These are phyloP conservation scores for Lipophrys pholis DNA, from an alignment of 2,113 vertebrate genomes.

Conservation along the genomic window DNA sequence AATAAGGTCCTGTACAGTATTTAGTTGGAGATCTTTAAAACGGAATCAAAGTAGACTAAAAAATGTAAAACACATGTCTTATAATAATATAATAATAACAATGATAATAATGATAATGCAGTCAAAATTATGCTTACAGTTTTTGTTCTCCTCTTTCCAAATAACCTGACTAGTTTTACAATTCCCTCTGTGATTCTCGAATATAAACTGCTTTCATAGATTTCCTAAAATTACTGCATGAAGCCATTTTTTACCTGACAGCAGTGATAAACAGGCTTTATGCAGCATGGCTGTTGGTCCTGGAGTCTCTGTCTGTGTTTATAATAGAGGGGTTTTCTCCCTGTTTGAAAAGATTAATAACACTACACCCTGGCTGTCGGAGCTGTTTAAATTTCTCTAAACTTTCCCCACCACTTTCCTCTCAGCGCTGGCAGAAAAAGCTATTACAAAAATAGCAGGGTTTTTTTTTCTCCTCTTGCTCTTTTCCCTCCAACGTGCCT, in stretches of 20 bases:
- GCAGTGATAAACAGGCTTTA: constrained; percentile 56
- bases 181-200: constrained; percentile 8
- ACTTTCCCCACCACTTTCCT: constrained; percentile 71
- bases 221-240: constrained; percentile 32
- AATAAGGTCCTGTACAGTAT: too few species aligned
- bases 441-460: constrained; percentile 67
- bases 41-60: too few species aligned
- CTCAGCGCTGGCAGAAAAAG: constrained; percentile 55
- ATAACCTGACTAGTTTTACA: neutral
- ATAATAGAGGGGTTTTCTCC: constrained; percentile 75
- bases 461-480: neutral
- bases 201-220: constrained; percentile 10
- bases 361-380: constrained; percentile 73
- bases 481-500: constrained; percentile 33
- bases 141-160: constrained; percentile 10
- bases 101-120: too few species aligned
- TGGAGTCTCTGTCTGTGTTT: constrained; percentile 76
- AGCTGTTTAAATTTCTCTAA: constrained; percentile 79
- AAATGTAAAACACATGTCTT: too few species aligned
- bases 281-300: constrained; percentile 33
- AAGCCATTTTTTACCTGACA: constrained; percentile 55
- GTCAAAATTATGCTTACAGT: neutral
- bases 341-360: constrained; percentile 83
- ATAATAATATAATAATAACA: too few species aligned
- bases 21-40: too few species aligned